phyloP scores from a whole-genome alignment of 1,140 invertebrate species.

The Ceratosolen fusciceps region DNA sequence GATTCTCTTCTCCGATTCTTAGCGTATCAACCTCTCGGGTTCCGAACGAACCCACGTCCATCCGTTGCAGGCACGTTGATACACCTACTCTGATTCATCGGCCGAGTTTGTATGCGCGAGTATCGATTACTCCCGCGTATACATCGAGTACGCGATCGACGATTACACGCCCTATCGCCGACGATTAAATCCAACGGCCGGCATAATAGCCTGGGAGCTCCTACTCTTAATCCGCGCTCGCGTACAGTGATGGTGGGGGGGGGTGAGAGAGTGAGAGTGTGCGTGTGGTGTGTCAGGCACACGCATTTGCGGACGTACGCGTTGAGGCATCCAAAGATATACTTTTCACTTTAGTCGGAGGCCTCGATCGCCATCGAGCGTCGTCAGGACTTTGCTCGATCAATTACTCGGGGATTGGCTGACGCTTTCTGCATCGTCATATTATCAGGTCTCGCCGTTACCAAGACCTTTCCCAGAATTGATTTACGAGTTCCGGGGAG shows the following conservation, averaged over 20 bases:
- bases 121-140: neutral
- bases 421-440: constrained; percentile 7
- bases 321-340: neutral
- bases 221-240: no score
- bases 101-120: neutral
- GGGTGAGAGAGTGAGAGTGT: no score
- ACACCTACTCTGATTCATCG: neutral
- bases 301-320: no score
- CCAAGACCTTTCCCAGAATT: constrained; percentile 26
- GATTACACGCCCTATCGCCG: neutral
- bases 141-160: neutral
- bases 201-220: neutral
- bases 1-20: no score
- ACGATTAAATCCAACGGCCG: neutral
- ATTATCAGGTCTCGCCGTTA: constrained; percentile 23
- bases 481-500: constrained; percentile 22
- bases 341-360: neutral
- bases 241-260: no score
- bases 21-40: no score
- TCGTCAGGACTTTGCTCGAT: constrained; percentile 41
- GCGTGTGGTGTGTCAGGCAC: no score
- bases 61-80: no score
- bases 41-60: no score
- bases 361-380: neutral
- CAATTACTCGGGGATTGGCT: constrained; percentile 45